Conservation (phyloP, 2,113 vertebrate genomes). For the Canis aureus region DNA sequence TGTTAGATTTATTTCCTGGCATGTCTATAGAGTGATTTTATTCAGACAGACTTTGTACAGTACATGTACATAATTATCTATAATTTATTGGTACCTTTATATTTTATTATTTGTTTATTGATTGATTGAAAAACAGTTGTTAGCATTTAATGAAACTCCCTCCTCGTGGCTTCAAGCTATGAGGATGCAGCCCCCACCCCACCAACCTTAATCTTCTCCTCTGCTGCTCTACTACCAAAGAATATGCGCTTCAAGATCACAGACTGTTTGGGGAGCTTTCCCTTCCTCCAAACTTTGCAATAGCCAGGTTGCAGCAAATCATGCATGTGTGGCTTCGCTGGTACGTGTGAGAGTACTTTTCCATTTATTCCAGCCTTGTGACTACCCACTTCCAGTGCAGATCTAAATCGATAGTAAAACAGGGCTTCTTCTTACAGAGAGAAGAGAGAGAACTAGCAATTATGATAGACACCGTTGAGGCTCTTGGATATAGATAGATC, state of each 20-base stretch:
- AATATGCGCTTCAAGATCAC: background rate
- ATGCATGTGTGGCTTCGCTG: background rate
- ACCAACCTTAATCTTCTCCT: background rate
- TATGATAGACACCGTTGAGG: background rate
- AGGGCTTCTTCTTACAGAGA: background rate
- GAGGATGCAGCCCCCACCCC: background rate
- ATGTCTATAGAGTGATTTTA: background rate
- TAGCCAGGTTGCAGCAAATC: background rate
- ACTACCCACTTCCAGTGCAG: background rate
- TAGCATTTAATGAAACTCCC: background rate
- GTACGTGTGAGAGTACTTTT: background rate
- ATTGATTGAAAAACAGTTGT: background rate
- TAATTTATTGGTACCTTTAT: background rate
- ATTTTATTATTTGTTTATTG: background rate
- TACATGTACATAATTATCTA: background rate
- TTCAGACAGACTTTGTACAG: background rate
- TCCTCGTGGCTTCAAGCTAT: background rate
- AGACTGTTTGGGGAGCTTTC: background rate
- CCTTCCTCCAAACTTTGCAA: background rate
- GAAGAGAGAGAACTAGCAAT: background rate
- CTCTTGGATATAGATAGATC: background rate
- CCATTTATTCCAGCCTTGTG: constrained; percentile 25
- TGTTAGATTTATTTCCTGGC: background rate
- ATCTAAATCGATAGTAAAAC: background rate
- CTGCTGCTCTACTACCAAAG: background rate